phyloP scores from a whole-genome alignment of 2,113 vertebrate species.

The Malurus elegans region DNA sequence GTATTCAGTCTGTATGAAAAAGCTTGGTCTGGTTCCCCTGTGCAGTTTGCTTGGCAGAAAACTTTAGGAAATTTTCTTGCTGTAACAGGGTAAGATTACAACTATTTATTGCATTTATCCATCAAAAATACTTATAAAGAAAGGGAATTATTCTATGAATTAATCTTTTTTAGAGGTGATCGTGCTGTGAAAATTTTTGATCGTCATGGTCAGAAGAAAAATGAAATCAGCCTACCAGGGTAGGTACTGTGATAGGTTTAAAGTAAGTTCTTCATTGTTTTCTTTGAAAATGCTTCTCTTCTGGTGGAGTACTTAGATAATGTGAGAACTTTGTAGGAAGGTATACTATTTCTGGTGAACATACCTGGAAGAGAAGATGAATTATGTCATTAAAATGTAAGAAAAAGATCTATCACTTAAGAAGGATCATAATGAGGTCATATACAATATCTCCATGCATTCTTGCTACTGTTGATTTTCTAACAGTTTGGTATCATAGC shows the following conservation, averaged over 20 bases:
- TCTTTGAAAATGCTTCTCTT: neutral
- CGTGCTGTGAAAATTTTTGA: conserved; percentile 93
- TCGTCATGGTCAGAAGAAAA: conserved; percentile 93
- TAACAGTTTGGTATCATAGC: neutral
- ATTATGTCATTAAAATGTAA: neutral
- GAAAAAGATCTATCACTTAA: neutral
- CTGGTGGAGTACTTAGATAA: neutral
- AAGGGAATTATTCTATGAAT: neutral
- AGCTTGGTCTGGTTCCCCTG: conserved; percentile 76
- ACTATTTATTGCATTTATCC: neutral
- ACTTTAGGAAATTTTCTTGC: conserved; percentile 91
- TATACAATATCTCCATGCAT: neutral
- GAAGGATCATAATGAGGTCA: neutral
- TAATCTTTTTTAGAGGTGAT: conserved; percentile 79
- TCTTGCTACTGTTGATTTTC: neutral
- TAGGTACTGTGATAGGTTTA: conserved; percentile 63
- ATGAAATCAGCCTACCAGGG: conserved; percentile 90
- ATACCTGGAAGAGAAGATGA: neutral
- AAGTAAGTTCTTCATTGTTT: neutral
- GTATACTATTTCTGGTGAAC: neutral
- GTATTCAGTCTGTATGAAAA: conserved; percentile 88
- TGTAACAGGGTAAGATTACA: conserved; percentile 89
- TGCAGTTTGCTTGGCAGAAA: conserved; percentile 94
- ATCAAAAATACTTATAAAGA: neutral
- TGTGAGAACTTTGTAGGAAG: neutral